Evolutionary conservation across 2,888 invertebrate genomes (phyloP).

Genomic region (Tanypteryx hageni): DNA sequence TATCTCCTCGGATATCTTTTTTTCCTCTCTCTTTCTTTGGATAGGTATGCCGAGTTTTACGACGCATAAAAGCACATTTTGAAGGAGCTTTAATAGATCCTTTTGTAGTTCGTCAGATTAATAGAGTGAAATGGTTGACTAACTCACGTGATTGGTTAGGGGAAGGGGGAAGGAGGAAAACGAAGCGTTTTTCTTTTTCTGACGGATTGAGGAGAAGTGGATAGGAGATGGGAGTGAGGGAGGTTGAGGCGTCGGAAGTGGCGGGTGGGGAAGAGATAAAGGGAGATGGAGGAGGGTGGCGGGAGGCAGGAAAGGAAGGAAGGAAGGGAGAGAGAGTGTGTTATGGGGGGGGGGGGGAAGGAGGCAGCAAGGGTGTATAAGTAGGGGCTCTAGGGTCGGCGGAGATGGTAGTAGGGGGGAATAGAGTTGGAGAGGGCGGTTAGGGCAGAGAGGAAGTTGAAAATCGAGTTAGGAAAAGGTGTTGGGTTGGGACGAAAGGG

Average conservation of each 20-base stretch:
- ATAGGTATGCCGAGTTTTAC: too few species aligned
- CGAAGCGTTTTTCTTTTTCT: not conserved
- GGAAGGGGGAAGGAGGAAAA: slow-evolving; percentile 9
- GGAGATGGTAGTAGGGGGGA: not conserved
- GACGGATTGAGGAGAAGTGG: not conserved
- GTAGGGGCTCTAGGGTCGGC: slow-evolving; percentile 23
- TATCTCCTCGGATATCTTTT: too few species aligned
- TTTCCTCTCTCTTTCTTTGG: too few species aligned
- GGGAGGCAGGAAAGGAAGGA: not conserved
- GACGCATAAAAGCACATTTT: too few species aligned
- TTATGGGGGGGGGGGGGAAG: not conserved
- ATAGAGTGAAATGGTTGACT: slow-evolving; percentile 35
- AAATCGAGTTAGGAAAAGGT: slow-evolving; percentile 63
- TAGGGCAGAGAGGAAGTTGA: slow-evolving; percentile 46
- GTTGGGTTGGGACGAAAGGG: slow-evolving; percentile 44
- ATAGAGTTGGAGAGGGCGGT: slow-evolving; percentile 5
- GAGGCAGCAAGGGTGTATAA: not conserved
- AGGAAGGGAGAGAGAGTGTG: not conserved
- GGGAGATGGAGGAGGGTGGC: not conserved
- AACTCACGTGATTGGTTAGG: slow-evolving; percentile 42
- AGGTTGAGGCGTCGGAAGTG: not conserved
- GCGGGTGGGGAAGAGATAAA: not conserved
- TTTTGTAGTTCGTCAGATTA: not conserved
- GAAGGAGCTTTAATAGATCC: not conserved
- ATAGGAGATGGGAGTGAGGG: not conserved